Evolutionary conservation across 2,797 vertebrate genomes (phyloP), one percentile per base, ranked within the genome.

Genomic region (Rhinophrynus dorsalis): DNA sequence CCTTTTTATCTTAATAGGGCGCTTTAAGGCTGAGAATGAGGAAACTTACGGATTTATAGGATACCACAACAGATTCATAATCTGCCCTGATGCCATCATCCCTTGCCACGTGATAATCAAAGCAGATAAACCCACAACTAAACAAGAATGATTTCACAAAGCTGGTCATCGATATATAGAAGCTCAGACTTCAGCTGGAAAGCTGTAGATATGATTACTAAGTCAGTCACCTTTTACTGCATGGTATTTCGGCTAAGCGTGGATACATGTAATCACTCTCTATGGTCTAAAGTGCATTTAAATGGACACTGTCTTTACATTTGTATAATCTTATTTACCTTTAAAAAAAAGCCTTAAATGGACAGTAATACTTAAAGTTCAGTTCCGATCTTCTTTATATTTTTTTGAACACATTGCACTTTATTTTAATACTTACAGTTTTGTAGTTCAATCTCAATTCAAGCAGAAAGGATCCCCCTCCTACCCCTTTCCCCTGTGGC

Each of bases 141-240:
- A 79, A 74, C 44, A 59, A 74, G 60, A 67, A 71, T 80, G 80
- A 76, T 82, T 85, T 84, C 71, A 76, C 80, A 83, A 84, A 84
- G 77, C 84, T 81, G 75, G 83, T 75, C 77, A 77, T 79, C 75
- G 0, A 78, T 77, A 76, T 15, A 80, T 77, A 83, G 58, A 30
- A 77, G 75, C 76, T 85, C 78, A 83, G 71, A 6, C 44, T 69
- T 66, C 47, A 1, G 23, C 15, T n/a, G 24, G 56, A 38, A 20
- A 35, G 20, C 6, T 18, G 15, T 24, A 12, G n/a, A 71, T 3
- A 4, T 51, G 51, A 51, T 51, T 17, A 60, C 24, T 27, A 15
- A 13, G n/a, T 35, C 15, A 54, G 40, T 24, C 15, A 6, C 33
- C 12, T 20, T 38, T n/a, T 24, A 15, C 1, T 40, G 38, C 33